Conservation (phyloP, 2,113 vertebrate genomes). For the Oplegnathus fasciatus region DNA sequence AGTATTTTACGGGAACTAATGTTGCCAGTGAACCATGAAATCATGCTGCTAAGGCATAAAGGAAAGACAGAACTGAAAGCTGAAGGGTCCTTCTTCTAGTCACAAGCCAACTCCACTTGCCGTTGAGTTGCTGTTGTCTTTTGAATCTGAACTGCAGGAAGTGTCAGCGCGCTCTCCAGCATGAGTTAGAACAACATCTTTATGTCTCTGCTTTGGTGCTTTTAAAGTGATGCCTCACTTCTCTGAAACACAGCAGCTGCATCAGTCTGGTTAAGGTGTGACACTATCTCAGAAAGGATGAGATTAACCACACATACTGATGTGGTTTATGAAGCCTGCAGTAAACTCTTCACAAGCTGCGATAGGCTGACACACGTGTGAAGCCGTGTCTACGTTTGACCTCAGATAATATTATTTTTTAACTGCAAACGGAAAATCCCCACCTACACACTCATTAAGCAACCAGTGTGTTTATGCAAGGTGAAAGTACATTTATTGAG, state of each 20-base stretch:
- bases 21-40: conserved; percentile 3
- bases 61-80: conserved; percentile 31
- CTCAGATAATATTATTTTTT: neutral
- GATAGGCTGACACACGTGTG: neutral
- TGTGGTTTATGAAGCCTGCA: neutral
- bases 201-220: neutral
- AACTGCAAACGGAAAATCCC: neutral
- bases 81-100: neutral
- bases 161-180: neutral
- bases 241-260: conserved; percentile 33
- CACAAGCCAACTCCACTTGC: neutral
- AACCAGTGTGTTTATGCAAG: neutral
- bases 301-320: conserved; percentile 34
- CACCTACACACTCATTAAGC: neutral
- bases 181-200: neutral
- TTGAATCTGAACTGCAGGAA: conserved; percentile 2
- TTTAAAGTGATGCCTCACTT: neutral
- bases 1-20: neutral
- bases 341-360: neutral
- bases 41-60: neutral
- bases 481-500: neutral
- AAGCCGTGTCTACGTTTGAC: neutral
- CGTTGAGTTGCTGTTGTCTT: neutral
- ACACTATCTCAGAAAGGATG: conserved; percentile 2
- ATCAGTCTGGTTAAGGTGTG: conserved; percentile 7